phyloP scores from a whole-genome alignment of 1,140 invertebrate genomes.

The Cyclargus thomasi region DNA sequence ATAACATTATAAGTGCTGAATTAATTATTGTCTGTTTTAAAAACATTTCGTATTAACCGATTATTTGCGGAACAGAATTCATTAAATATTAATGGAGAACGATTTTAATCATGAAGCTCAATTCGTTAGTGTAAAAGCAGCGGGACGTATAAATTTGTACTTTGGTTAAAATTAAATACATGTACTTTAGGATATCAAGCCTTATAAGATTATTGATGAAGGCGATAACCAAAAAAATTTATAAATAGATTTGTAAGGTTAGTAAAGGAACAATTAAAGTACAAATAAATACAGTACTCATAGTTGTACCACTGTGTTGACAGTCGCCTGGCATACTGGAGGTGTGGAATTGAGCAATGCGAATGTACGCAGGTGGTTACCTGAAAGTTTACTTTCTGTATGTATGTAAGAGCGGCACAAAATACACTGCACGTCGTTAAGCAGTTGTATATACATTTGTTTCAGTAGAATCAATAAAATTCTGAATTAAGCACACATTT shows the following conservation, averaged over 20 bases:
- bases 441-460: not conserved
- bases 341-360: conserved; percentile 46
- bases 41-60: not conserved
- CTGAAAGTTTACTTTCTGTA: conserved; percentile 49
- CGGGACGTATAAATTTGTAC: conserved; percentile 5
- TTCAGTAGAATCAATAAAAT: too few species aligned
- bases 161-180: not conserved
- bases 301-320: conserved; percentile 53
- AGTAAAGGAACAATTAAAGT: conserved; percentile 12
- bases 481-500: too few species aligned
- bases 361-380: conserved; percentile 50
- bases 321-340: conserved; percentile 42
- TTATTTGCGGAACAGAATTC: not conserved
- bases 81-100: not conserved
- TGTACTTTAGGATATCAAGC: not conserved
- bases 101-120: conserved; percentile 13
- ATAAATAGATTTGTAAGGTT: conserved; percentile 8
- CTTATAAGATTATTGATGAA: not conserved
- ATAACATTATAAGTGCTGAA: conserved; percentile 3
- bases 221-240: not conserved
- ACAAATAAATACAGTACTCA: conserved; percentile 22
- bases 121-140: not conserved
- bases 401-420: not conserved
- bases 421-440: conserved; percentile 12
- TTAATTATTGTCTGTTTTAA: not conserved